Evolutionary conservation across 2,113 vertebrate species (phyloP), one percentile per base, ranked within the genome.

Genomic region (Saguinus imperator): DNA sequence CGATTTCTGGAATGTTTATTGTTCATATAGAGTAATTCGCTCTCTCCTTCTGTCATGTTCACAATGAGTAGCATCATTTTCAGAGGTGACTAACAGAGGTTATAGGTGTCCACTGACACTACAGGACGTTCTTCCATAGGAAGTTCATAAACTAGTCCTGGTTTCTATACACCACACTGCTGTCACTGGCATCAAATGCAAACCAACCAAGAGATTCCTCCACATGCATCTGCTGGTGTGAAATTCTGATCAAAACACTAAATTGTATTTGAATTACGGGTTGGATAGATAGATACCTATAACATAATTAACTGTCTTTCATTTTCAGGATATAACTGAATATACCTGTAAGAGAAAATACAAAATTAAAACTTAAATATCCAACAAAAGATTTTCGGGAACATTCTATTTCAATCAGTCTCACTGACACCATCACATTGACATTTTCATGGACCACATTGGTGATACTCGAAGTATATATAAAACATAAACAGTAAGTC

Each of bases 91-190:
- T 23, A 18, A 35, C 48, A 70, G 50, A n/a, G 11, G 35, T 13
- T 10, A 70, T 13, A 61, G 61, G 45, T 86, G 66, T 0, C 29
- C 29, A 12, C 32, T 2, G 25, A 45, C 17, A 32, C 16, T 27
- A 23, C 4, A 20, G 16, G 2, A 13, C 3, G 4, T 17, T 37
- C 9, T 12, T 80, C 20, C 17, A 35, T 0, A 29, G 5, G 27
- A 40, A 10, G 48, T 9, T 14, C 73, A 61, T 0, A 6, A 8
- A 48, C 23, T 1, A 8, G 16, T 1, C 0, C 4, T 23, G 11
- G 5, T 25, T 45, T 73, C 37, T 16, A 6, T 5, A 58, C 1
- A 6, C 29, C 14, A 1, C 0, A 1, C 32, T 3, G 21, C 25
- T 5, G n/a, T 20, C 25, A 3, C 2, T 1, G 23, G 10, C 52